phyloP scores from a whole-genome alignment of 2,888 invertebrate genomes.

The Mesodorylaimus sp. region DNA sequence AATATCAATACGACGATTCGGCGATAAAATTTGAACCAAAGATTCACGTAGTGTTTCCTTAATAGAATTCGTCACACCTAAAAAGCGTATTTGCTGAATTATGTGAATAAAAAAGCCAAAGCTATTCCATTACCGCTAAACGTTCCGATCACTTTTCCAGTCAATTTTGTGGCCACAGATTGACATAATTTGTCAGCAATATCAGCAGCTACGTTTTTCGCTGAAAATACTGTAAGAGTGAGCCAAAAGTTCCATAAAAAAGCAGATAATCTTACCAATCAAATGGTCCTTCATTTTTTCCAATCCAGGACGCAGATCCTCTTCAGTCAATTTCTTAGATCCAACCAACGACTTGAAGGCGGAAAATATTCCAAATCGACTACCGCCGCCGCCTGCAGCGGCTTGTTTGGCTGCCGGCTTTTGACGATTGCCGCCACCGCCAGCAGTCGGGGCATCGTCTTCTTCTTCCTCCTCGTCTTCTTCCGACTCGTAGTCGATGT shows the following conservation, averaged over 20 bases:
- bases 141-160: constrained; percentile 73
- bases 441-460: neutral
- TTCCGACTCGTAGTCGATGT: constrained; percentile 4
- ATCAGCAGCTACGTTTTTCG: constrained; percentile 91
- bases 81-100: neutral
- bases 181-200: constrained; percentile 82
- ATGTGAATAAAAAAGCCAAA: neutral
- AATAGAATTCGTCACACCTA: constrained; percentile 64
- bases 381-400: constrained; percentile 14
- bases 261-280: constrained; percentile 43
- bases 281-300: constrained; percentile 87
- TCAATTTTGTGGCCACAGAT: constrained; percentile 67
- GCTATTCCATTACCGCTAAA: constrained; percentile 44
- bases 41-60: constrained; percentile 71
- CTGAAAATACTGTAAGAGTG: constrained; percentile 27
- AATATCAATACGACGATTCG: constrained; percentile 82
- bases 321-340: constrained; percentile 55
- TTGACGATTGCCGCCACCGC: no score
- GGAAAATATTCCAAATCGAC: constrained; percentile 59
- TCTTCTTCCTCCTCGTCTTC: neutral
- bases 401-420: neutral
- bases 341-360: constrained; percentile 53
- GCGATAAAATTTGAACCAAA: constrained; percentile 77
- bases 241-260: neutral
- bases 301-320: constrained; percentile 63